These are phyloP conservation scores for Stylophora pistillata DNA, from an alignment of 64 coral and sea anemone genomes.

Conservation along the genomic window DNA sequence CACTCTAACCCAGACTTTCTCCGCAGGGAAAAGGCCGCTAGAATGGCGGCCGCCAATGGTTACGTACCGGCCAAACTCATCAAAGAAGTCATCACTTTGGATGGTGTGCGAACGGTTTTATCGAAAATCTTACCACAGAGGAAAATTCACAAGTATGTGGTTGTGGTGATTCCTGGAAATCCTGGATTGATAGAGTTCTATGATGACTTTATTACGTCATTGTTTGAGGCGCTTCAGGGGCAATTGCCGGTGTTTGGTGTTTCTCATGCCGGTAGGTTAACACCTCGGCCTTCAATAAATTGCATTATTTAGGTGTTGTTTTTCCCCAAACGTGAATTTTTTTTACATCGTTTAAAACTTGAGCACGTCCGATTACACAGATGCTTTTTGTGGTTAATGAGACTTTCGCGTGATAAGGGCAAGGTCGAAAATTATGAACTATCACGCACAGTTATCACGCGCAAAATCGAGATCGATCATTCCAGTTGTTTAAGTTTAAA, in stretches of 20 bases:
- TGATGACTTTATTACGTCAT: conserved; percentile 70
- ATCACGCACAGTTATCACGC: too few species aligned
- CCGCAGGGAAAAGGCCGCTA: neutral
- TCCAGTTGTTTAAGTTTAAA: too few species aligned
- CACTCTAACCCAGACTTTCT: neutral
- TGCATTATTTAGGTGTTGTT: neutral
- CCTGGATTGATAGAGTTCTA: conserved; percentile 95
- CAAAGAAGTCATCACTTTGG: conserved; percentile 54
- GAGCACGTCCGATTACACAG: too few species aligned
- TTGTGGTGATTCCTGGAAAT: conserved; percentile 95
- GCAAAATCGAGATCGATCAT: too few species aligned
- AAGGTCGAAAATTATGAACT: too few species aligned
- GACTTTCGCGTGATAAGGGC: too few species aligned
- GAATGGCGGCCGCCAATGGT: conserved; percentile 14
- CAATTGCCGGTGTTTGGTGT: conserved; percentile 75
- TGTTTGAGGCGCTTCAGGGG: conserved; percentile 56
- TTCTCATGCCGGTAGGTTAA: conserved; percentile 82
- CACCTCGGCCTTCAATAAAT: neutral
- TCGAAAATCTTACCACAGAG: conserved; percentile 61
- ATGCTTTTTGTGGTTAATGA: too few species aligned
- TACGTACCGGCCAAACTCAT: neutral
- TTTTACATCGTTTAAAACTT: too few species aligned
- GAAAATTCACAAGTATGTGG: conserved; percentile 21
- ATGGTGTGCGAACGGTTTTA: conserved; percentile 77
- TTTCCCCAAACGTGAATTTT: too few species aligned